phyloP scores from a whole-genome alignment of 2,888 invertebrate species.

The Ferrisia virgata region DNA sequence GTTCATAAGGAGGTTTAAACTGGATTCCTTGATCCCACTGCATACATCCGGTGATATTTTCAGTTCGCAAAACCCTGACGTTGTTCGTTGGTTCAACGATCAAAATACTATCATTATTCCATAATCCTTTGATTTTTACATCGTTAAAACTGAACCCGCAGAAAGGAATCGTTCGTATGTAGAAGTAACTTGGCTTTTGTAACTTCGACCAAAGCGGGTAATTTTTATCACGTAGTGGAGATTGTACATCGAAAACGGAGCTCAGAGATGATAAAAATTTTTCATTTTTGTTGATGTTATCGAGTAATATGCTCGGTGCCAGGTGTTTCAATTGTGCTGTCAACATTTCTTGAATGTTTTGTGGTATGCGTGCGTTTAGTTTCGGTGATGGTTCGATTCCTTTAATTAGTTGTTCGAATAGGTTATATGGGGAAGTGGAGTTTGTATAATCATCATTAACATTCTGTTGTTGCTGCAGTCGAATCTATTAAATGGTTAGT shows the following conservation, averaged over 20 bases:
- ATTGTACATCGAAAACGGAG: neutral
- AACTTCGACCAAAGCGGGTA: too few species aligned
- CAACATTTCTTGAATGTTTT: neutral
- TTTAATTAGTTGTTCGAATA: neutral
- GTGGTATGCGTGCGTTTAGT: neutral
- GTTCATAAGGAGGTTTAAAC: neutral
- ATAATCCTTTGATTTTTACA: neutral
- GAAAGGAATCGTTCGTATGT: neutral
- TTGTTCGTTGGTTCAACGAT: too few species aligned
- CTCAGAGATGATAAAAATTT: neutral
- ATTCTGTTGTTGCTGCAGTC: neutral
- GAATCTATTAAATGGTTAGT: neutral
- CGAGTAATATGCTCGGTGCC: neutral
- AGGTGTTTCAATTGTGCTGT: neutral
- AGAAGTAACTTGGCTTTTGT: too few species aligned
- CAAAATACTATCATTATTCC: neutral
- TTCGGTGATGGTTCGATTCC: neutral
- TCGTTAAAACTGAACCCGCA: neutral
- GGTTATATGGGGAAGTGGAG: neutral
- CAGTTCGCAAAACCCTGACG: neutral
- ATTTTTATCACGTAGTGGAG: too few species aligned
- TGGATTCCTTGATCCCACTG: neutral
- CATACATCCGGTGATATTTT: neutral
- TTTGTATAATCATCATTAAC: too few species aligned
- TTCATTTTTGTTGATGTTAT: neutral